phyloP scores from a whole-genome alignment of 2,888 invertebrate species.

The Furcula furcula region DNA sequence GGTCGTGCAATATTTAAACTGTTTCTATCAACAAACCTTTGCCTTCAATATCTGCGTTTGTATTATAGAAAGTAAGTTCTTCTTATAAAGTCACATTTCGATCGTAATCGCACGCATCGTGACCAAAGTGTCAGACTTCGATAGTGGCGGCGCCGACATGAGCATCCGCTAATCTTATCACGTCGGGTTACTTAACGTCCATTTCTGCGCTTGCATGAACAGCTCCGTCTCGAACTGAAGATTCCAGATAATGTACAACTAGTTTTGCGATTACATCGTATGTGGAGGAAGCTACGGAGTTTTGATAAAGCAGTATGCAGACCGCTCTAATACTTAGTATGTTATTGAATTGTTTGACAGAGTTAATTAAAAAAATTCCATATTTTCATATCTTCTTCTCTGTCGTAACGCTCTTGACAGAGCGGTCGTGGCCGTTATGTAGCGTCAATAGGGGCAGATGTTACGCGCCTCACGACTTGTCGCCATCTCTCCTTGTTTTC shows the following conservation, averaged over 20 bases:
- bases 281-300: slow-evolving; percentile 29
- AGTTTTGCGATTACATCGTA: slow-evolving; percentile 47
- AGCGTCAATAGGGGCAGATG: no score
- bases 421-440: no score
- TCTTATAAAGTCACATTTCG: slow-evolving; percentile 11
- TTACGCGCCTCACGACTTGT: no score
- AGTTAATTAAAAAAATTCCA: no score
- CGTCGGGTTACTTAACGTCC: slow-evolving; percentile 46
- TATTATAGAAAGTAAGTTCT: background rate
- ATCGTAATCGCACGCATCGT: slow-evolving; percentile 30
- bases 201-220: slow-evolving; percentile 54
- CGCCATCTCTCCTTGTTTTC: no score
- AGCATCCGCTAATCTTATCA: slow-evolving; percentile 51
- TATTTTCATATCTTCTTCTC: no score
- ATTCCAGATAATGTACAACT: slow-evolving; percentile 52
- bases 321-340: slow-evolving; percentile 17
- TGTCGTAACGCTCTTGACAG: no score
- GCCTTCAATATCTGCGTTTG: background rate
- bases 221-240: slow-evolving; percentile 42
- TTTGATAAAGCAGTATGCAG: slow-evolving; percentile 26
- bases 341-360: slow-evolving; percentile 1
- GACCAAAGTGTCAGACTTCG: slow-evolving; percentile 39
- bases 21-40: background rate
- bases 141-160: slow-evolving; percentile 43
- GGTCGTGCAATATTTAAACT: no score